Evolutionary conservation across 92 coral and sea anemone species (phyloP), one percentile per base, ranked within the genome.

Genomic region (Anthopleura xanthogrammica): DNA sequence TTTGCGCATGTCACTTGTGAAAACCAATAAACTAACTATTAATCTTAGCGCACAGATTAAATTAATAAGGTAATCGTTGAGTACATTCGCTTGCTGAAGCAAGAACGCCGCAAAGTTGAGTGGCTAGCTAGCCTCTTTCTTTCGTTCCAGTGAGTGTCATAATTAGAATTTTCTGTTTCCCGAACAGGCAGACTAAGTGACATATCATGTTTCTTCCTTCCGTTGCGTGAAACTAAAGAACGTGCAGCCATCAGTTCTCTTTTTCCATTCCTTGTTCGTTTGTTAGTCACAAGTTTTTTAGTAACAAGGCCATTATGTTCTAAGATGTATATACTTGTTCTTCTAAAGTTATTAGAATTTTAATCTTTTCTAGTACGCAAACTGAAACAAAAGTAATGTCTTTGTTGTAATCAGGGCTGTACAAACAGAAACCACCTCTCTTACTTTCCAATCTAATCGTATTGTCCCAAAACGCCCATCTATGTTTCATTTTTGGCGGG

Each of bases 361-460:
- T 7, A 2, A 46, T n/a, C 16, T 8, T 68, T 16, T 7, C 74
- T 12, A 12, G 16, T 62, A 19, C 2, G 43, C 74, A 29, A 68
- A 68, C 74, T 68, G 74, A 68, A 68, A 68, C 74, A 68, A 68
- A 68, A 68, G 74, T 68, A 23, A 68, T 24, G 16, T 8, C 74
- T 68, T 20, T 68, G 42, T 68, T 36, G 74, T 23, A 68, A 23
- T 23, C 0, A 68, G 5, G 42, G 74, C 74, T 68, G 41, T 12
- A 36, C 74, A 68, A 68, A 68, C 74, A 68, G 74, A 68, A 68
- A 29, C 74, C 29, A 29, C 43, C 74, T 24, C 74, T 68, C 74
- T 68, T 68, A 68, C 74, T 68, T 68, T 68, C 74, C 74, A 68
- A 62, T 62, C 70, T 62, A 62, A 65, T 65, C 43, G 17, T 2